Base-by-base conservation (phyloP, 2,888 invertebrate species). In the Luffia ferchaultella region DNA sequence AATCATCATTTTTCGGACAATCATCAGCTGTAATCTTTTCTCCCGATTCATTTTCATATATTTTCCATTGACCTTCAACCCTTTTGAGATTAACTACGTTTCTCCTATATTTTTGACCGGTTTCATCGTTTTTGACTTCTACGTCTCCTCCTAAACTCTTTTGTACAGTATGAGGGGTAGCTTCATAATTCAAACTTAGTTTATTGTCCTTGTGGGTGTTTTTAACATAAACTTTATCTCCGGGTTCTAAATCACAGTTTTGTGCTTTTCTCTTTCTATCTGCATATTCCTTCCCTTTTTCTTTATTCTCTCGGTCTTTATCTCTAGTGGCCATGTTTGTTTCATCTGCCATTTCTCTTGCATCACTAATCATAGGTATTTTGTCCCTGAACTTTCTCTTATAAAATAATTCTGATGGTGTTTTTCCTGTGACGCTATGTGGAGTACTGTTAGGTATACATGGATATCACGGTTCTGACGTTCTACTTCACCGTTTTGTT, bases 171-270 rank as follows among this genome's bases (percentile, higher is more conserved):
- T n/a, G n/a, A n/a, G n/a, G n/a, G n/a, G n/a, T n/a, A n/a, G n/a
- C n/a, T n/a, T n/a, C n/a, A n/a, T n/a, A n/a, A n/a, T n/a, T n/a
- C n/a, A n/a, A n/a, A n/a, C n/a, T n/a, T n/a, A n/a, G n/a, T n/a
- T n/a, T n/a, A n/a, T n/a, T n/a, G n/a, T n/a, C n/a, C n/a, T n/a
- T n/a, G n/a, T n/a, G n/a, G n/a, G n/a, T 41, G 7, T 56, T 56
- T 17, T 52, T 57, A 2, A 53, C 42, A 20, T 55, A 54, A 1
- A 53, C 55, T 20, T 55, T 55, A 9, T 57, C 56, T 15, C 55
- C 55, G 15, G 42, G n/a, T 16, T 20, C n/a, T 19, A 54, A n/a
- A 1, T 50, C 42, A 9, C 12, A 0, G 9, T 47, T 42, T 2
- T 12, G 17, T 18, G 57, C 55, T 49, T 41, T 52, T 17, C 54